phyloP scores from a whole-genome alignment of 2,113 vertebrate species.

The Corythoichthys intestinalis region DNA sequence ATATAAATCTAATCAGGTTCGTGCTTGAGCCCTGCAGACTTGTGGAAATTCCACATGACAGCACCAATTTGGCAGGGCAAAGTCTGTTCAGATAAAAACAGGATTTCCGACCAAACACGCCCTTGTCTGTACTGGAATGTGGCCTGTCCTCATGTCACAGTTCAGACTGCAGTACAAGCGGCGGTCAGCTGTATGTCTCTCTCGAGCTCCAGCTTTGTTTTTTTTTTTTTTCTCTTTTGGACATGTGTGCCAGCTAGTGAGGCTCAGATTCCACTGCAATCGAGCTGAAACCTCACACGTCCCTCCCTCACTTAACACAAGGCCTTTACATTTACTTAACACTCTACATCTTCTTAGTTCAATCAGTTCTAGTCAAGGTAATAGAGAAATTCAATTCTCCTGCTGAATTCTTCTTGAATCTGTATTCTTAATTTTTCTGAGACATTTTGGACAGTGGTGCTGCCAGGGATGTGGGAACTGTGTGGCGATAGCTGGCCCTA shows the following conservation, averaged over 20 bases:
- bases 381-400: not conserved
- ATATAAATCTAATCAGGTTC: not conserved
- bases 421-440: not conserved
- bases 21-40: not conserved
- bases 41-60: conserved; percentile 10
- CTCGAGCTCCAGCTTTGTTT: not conserved
- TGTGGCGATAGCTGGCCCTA: not conserved
- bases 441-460: not conserved
- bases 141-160: conserved; percentile 18
- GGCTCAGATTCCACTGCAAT: not conserved
- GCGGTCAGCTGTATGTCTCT: not conserved
- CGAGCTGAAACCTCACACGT: not conserved
- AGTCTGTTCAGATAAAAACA: conserved; percentile 26
- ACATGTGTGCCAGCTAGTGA: not conserved
- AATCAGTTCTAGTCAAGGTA: not conserved
- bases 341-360: not conserved
- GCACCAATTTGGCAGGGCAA: conserved; percentile 8
- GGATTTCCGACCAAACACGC: conserved; percentile 17
- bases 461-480: not conserved
- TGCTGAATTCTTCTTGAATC: not conserved
- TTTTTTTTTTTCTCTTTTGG: not conserved
- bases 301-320: not conserved
- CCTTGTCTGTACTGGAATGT: conserved; percentile 34
- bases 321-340: not conserved
- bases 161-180: conserved; percentile 7